These are phyloP conservation scores for Drosophila peninsularis DNA, from an alignment of 2,888 invertebrate species.

Conservation along the genomic window DNA sequence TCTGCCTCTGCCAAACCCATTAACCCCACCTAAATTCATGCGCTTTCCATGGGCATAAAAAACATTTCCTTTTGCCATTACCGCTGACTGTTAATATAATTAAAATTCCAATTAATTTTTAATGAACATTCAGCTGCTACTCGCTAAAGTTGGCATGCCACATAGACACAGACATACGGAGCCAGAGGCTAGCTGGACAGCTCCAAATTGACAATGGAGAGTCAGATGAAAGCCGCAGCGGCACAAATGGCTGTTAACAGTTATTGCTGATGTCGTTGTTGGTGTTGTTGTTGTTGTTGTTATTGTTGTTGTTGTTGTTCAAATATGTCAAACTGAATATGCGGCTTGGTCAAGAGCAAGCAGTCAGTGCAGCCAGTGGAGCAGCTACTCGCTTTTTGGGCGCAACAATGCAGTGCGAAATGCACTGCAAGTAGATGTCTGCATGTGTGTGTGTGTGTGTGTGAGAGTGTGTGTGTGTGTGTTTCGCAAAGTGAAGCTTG, in stretches of 20 bases:
- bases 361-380: slow-evolving; percentile 11
- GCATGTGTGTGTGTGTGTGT: background rate
- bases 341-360: slow-evolving; percentile 19
- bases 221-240: slow-evolving; percentile 66
- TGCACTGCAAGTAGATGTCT: slow-evolving; percentile 29
- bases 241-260: slow-evolving; percentile 55
- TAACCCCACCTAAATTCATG: background rate
- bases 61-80: background rate
- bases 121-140: background rate
- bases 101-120: slow-evolving; percentile 14
- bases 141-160: background rate
- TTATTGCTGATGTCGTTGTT: slow-evolving; percentile 28
- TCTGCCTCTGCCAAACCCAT: background rate
- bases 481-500: slow-evolving; percentile 53
- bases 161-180: background rate
- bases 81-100: background rate
- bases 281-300: slow-evolving; percentile 5
- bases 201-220: slow-evolving; percentile 58
- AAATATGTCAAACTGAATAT: slow-evolving; percentile 9
- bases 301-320: slow-evolving; percentile 8
- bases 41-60: background rate
- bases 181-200: slow-evolving; percentile 12
- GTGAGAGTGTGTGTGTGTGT: background rate
- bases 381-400: slow-evolving; percentile 12
- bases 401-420: slow-evolving; percentile 64